A percentile compares a stretch with the other conserved stretches of the same genome.
Evolutionary conservation across 2,113 vertebrate species (phyloP).

Genomic region (Oncorhynchus gorbuscha): DNA sequence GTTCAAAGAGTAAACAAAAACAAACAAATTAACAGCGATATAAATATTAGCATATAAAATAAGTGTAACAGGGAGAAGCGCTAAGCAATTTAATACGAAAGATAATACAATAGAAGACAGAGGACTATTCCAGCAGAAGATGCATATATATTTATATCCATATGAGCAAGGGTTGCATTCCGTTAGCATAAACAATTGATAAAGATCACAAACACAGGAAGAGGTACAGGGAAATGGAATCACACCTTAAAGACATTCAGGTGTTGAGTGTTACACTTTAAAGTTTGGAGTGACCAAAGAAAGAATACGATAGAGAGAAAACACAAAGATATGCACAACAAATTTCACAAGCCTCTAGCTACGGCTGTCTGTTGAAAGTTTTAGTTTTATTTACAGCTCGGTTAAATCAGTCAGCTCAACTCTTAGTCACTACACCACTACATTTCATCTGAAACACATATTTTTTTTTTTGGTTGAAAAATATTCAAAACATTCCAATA

Average conservation of each 20-base stretch:
- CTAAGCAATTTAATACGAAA: conserved; percentile 89
- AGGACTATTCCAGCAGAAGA: conserved; percentile 86
- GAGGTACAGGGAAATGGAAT: conserved; percentile 71
- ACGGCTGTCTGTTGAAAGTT: conserved; percentile 74
- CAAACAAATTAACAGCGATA: conserved; percentile 93
- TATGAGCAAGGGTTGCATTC: conserved; percentile 83
- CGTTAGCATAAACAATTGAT: conserved; percentile 76
- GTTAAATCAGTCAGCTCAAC: conserved; percentile 77
- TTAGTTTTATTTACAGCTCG: conserved; percentile 76
- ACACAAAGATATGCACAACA: conserved; percentile 80
- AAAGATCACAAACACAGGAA: conserved; percentile 78
- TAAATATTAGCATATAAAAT: conserved; percentile 99
- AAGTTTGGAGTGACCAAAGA: conserved; percentile 69
- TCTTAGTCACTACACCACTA: conserved; percentile 78
- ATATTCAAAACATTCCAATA: conserved; percentile 81
- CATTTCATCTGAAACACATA: conserved; percentile 71
- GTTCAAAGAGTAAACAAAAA: conserved; percentile 82
- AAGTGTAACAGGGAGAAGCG: conserved; percentile 85
- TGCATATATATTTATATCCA: conserved; percentile 75
- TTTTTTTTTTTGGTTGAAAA: conserved; percentile 58
- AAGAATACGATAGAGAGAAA: conserved; percentile 61
- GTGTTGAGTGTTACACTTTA: conserved; percentile 60
- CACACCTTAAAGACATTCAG: conserved; percentile 61
- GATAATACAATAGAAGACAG: conserved; percentile 90
- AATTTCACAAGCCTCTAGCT: conserved; percentile 79